Conservation (phyloP, 2,797 vertebrate genomes). For the Lepus townsendii region DNA sequence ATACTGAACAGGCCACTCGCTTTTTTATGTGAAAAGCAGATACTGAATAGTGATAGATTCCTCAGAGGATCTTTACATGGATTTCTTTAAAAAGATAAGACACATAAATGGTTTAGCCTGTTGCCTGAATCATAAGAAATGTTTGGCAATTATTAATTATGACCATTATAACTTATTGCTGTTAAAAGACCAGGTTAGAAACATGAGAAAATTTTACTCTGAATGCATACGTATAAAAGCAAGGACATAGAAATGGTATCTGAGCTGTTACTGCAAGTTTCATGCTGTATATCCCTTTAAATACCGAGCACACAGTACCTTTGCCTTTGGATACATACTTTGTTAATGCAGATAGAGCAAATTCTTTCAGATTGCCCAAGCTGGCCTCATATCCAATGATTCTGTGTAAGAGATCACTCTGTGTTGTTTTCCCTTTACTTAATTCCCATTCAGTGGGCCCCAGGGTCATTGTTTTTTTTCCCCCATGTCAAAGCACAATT, state of each 20-base stretch:
- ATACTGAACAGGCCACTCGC: background rate
- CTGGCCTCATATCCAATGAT: background rate
- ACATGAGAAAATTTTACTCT: background rate
- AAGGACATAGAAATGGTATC: background rate
- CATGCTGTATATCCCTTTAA: background rate
- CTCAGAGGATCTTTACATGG: background rate
- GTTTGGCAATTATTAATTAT: constrained; percentile 51
- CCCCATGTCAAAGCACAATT: background rate
- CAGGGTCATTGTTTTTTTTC: background rate
- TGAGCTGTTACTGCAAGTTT: background rate
- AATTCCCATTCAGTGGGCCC: background rate
- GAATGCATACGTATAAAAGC: constrained; percentile 28
- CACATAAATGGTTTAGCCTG: background rate
- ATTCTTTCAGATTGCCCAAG: background rate
- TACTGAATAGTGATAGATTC: background rate
- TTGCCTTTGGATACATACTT: background rate
- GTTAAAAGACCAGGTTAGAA: constrained; percentile 19
- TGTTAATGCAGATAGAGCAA: background rate
- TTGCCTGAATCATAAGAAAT: constrained; percentile 4
- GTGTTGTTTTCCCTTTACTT: background rate
- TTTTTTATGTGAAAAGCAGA: constrained; percentile 34
- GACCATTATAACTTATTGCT: constrained; percentile 12
- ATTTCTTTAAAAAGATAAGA: constrained; percentile 26
- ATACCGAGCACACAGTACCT: background rate
- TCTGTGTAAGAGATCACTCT: background rate